Conservation (phyloP, 2,113 vertebrate species). For the Brachypteracias leptosomus region DNA sequence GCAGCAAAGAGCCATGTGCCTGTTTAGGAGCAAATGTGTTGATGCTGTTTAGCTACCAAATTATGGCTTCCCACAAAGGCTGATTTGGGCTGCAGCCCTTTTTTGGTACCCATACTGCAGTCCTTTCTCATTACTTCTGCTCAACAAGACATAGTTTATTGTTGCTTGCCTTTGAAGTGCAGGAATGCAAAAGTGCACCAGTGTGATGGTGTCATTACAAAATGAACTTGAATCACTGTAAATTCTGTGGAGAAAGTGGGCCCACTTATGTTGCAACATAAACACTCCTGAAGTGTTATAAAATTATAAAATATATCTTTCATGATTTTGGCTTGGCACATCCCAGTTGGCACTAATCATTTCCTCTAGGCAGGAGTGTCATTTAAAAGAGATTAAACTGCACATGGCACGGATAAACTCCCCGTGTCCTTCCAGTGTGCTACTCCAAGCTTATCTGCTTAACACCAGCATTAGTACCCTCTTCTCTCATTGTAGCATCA, state of each 20-base stretch:
- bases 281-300: not conserved
- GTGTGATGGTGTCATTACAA: not conserved
- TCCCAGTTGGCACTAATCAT: not conserved
- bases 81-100: not conserved
- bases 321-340: not conserved
- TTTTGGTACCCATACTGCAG: rapidly evolving
- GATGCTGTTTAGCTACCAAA: not conserved
- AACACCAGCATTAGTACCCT: not conserved
- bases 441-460: not conserved
- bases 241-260: not conserved
- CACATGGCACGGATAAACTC: not conserved
- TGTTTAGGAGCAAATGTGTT: not conserved
- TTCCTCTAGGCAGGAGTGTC: not conserved
- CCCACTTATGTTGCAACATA: too few species aligned
- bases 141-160: rapidly evolving
- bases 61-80: not conserved
- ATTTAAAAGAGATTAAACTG: not conserved
- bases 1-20: rapidly evolving
- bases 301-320: not conserved
- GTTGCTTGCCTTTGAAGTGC: not conserved
- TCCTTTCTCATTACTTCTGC: not conserved
- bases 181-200: not conserved
- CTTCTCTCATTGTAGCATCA: not conserved
- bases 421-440: not conserved
- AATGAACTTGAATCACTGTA: not conserved